Conservation (phyloP, 2,888 invertebrate species). For the Tipula vernalis region DNA sequence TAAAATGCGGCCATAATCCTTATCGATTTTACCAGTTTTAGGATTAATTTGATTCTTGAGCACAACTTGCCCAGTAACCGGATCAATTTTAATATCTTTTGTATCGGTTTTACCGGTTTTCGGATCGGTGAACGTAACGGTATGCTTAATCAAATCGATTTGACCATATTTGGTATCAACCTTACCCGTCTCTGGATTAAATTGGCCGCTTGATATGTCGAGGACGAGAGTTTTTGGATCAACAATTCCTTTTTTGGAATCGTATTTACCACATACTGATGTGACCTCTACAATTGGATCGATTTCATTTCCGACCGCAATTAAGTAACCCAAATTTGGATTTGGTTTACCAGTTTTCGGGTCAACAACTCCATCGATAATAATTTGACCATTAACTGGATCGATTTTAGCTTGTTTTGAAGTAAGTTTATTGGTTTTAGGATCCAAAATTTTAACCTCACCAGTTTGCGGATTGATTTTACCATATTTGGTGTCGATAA, state of each 20-base stretch:
- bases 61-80: conserved; percentile 52
- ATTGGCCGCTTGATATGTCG: conserved; percentile 53
- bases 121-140: conserved; percentile 53
- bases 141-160: conserved; percentile 54
- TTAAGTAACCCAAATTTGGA: conserved; percentile 49
- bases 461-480: conserved; percentile 53
- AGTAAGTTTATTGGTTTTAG: conserved; percentile 49
- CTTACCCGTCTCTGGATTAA: conserved; percentile 53
- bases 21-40: conserved; percentile 57
- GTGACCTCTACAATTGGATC: conserved; percentile 55
- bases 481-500: conserved; percentile 59
- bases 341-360: conserved; percentile 51
- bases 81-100: conserved; percentile 53
- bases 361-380: conserved; percentile 40
- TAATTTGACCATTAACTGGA: conserved; percentile 54
- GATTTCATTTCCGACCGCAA: conserved; percentile 54
- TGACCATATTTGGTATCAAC: conserved; percentile 62
- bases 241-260: conserved; percentile 53
- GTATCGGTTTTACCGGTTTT: conserved; percentile 56
- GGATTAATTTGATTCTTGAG: conserved; percentile 56
- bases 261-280: conserved; percentile 53
- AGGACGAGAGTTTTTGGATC: conserved; percentile 51
- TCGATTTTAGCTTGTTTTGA: conserved; percentile 51
- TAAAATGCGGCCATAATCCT: conserved; percentile 51
- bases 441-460: conserved; percentile 46